These are phyloP conservation scores for Drosophila quasianomalipes DNA, from an alignment of 2,888 invertebrate genomes.

Conservation along the genomic window DNA sequence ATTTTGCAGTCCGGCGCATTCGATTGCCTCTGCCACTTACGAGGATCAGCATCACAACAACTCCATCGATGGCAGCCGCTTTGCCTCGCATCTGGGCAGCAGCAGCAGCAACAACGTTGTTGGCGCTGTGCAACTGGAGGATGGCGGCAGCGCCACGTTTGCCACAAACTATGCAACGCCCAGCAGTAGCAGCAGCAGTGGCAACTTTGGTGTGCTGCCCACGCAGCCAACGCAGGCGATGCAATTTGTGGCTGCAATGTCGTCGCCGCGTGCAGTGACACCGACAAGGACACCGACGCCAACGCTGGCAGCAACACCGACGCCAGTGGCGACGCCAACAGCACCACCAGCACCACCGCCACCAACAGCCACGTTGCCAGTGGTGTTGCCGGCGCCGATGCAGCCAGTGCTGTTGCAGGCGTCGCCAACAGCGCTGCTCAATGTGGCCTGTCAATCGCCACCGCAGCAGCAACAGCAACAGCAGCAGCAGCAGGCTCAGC, in stretches of 20 bases:
- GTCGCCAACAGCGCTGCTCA: conserved; percentile 61
- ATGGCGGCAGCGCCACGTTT: conserved; percentile 16
- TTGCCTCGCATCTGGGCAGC: conserved; percentile 83
- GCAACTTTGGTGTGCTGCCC: conserved; percentile 42
- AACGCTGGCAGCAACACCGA: conserved; percentile 46
- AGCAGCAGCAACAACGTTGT: conserved; percentile 57
- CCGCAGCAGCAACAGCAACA: conserved; percentile 58
- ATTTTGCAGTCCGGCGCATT: conserved; percentile 88
- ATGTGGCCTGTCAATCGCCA: conserved; percentile 70
- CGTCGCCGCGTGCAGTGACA: conserved; percentile 58
- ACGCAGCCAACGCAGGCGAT: conserved; percentile 37
- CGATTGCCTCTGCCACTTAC: conserved; percentile 89
- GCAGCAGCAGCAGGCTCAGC: conserved; percentile 37
- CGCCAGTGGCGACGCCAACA: conserved; percentile 53
- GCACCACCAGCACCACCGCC: conserved; percentile 59
- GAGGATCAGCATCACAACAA: conserved; percentile 86
- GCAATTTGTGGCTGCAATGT: conserved; percentile 59
- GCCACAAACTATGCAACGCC: conserved; percentile 49
- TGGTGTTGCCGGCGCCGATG: conserved; percentile 56
- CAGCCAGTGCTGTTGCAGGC: conserved; percentile 62
- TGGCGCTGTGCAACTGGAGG: conserved; percentile 50
- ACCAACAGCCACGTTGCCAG: conserved; percentile 40
- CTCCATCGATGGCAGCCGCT: conserved; percentile 83
- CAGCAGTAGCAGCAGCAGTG: conserved; percentile 20
- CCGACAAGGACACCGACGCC: conserved; percentile 59